Conservation (phyloP, 1,140 invertebrate genomes). For the Homarus americanus region DNA sequence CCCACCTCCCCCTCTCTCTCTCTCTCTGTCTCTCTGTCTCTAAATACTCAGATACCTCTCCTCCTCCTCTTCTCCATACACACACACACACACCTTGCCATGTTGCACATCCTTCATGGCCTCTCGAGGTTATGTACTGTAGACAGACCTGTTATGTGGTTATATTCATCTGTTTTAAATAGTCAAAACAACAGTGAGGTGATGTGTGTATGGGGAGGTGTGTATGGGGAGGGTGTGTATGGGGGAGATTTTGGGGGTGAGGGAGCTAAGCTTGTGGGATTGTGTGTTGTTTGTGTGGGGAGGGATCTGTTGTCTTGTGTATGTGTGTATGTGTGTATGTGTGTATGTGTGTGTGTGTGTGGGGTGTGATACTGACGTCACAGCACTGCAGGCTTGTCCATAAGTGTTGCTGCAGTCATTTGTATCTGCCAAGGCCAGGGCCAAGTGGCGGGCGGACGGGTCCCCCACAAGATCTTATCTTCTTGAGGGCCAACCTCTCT, state of each 20-base stretch:
- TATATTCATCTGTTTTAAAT: too few species aligned
- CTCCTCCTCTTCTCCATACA: too few species aligned
- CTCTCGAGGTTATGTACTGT: too few species aligned
- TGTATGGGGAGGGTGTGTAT: background rate
- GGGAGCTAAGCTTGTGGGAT: too few species aligned
- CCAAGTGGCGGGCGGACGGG: background rate
- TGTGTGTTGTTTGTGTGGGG: background rate
- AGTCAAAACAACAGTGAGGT: too few species aligned
- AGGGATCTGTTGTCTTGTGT: background rate
- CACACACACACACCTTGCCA: too few species aligned
- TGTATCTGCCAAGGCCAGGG: slow-evolving; percentile 52
- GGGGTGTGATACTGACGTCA: slow-evolving; percentile 18
- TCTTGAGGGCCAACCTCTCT: slow-evolving; percentile 33
- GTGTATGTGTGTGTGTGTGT: too few species aligned
- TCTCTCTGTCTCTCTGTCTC: too few species aligned
- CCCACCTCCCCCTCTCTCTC: too few species aligned
- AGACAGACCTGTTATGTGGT: too few species aligned
- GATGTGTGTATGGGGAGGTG: background rate
- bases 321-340: background rate
- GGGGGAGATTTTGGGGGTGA: background rate
- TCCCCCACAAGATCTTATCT: slow-evolving; percentile 34
- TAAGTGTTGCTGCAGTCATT: slow-evolving; percentile 35
- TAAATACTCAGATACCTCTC: too few species aligned
- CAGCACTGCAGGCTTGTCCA: slow-evolving; percentile 45
- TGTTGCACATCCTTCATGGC: too few species aligned